phyloP scores from a whole-genome alignment of 1,140 invertebrate genomes.

The Leptinotarsa defecta region DNA sequence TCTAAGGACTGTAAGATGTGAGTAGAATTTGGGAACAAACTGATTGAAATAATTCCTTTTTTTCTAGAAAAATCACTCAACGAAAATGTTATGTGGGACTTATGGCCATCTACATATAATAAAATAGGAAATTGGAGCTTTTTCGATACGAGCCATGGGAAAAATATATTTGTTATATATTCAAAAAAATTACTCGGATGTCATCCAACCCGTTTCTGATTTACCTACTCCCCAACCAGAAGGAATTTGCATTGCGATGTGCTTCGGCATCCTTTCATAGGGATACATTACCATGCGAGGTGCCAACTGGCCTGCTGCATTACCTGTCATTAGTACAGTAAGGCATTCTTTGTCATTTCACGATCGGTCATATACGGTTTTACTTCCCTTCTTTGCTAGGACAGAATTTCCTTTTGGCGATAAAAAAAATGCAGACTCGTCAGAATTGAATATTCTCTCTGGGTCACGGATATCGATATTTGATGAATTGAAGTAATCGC shows the following conservation, averaged over 20 bases:
- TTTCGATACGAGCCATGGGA: slow-evolving; percentile 45
- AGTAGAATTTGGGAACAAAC: background rate
- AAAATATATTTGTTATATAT: slow-evolving; percentile 52
- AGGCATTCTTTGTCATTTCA: slow-evolving; percentile 2
- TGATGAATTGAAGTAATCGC: slow-evolving; percentile 1
- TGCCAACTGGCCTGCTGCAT: slow-evolving; percentile 25
- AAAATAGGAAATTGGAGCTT: slow-evolving; percentile 51
- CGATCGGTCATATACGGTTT: background rate
- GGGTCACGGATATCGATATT: slow-evolving; percentile 3
- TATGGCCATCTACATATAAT: slow-evolving; percentile 56
- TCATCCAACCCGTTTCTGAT: slow-evolving; percentile 56
- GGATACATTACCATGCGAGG: slow-evolving; percentile 22
- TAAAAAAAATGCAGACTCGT: slow-evolving; percentile 22
- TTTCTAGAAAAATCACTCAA: background rate
- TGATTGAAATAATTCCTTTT: background rate
- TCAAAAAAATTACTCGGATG: slow-evolving; percentile 53
- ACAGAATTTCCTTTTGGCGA: slow-evolving; percentile 7
- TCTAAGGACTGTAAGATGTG: background rate
- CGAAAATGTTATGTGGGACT: slow-evolving; percentile 51
- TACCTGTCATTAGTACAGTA: slow-evolving; percentile 25
- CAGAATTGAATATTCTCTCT: slow-evolving; percentile 21
- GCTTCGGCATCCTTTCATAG: slow-evolving; percentile 27
- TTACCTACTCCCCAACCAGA: slow-evolving; percentile 51
- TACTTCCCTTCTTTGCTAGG: slow-evolving; percentile 9
- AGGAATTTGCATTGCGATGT: slow-evolving; percentile 36